A percentile compares a stretch with the other conserved stretches of the same genome.
These are phyloP conservation scores for Diabrotica balteata DNA, from an alignment of 2,888 invertebrate species.

Conservation along the genomic window DNA sequence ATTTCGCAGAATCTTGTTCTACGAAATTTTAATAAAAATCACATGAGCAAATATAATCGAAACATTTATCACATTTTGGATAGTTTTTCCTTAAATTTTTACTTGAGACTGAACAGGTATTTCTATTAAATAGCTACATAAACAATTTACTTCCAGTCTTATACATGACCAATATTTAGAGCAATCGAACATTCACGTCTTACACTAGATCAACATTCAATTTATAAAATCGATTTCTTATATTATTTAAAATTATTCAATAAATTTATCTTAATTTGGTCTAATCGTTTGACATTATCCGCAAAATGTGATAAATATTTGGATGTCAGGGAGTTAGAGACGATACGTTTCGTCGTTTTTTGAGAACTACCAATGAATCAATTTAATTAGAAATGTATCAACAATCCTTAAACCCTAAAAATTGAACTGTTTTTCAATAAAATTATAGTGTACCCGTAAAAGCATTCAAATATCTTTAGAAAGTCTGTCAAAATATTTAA, in stretches of 20 bases:
- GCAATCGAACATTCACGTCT: no score
- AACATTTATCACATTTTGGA: constrained; percentile 30
- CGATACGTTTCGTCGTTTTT: constrained; percentile 21
- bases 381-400: neutral
- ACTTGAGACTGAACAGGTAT: neutral
- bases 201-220: no score
- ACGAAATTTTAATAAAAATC: constrained; percentile 41
- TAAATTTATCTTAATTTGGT: no score
- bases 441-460: no score
- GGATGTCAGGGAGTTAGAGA: constrained; percentile 26
- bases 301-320: constrained; percentile 38
- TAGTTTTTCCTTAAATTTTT: neutral
- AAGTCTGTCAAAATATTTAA: no score
- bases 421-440: no score
- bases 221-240: no score
- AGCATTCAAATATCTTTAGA: no score
- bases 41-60: constrained; percentile 45
- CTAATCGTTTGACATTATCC: no score
- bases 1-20: constrained; percentile 33
- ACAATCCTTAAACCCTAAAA: no score
- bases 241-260: no score
- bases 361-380: constrained; percentile 9
- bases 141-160: neutral
- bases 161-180: no score
- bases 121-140: neutral